Evolutionary conservation across 2,888 invertebrate species (phyloP).

Genomic region (Heliconius aoede): DNA sequence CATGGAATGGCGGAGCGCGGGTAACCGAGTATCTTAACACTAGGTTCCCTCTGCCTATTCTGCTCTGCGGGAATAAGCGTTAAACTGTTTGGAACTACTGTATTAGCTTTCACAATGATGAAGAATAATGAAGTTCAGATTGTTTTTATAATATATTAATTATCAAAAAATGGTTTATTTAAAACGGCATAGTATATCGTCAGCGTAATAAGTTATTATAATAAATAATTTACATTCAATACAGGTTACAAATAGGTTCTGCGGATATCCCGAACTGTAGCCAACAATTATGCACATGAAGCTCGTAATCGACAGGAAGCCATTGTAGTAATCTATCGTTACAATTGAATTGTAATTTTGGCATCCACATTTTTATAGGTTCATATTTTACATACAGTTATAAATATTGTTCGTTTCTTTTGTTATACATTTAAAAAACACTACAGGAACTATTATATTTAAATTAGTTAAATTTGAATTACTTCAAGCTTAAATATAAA

Average conservation of each 20-base stretch:
- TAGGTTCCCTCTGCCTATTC: too few species aligned
- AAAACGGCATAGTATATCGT: background rate
- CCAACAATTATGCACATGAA: constrained; percentile 18
- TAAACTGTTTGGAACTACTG: too few species aligned
- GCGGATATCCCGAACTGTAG: constrained; percentile 33
- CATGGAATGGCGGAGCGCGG: background rate
- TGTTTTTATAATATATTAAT: background rate
- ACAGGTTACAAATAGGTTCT: constrained; percentile 6
- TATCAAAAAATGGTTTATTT: background rate
- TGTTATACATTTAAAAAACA: background rate
- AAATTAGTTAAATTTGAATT: background rate
- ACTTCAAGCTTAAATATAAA: background rate
- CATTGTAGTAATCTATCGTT: constrained; percentile 48
- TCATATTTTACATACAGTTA: background rate
- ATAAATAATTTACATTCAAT: constrained; percentile 22
- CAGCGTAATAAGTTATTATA: background rate
- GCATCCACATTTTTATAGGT: constrained; percentile 11
- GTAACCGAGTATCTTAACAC: background rate
- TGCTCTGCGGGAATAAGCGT: too few species aligned
- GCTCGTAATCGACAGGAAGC: constrained; percentile 48
- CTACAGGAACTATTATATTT: background rate
- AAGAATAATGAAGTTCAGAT: background rate
- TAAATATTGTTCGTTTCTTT: background rate
- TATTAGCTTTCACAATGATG: too few species aligned
- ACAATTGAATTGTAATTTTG: constrained; percentile 24